Conservation (phyloP, 2,888 invertebrate genomes). For the Galeruca laticollis region DNA sequence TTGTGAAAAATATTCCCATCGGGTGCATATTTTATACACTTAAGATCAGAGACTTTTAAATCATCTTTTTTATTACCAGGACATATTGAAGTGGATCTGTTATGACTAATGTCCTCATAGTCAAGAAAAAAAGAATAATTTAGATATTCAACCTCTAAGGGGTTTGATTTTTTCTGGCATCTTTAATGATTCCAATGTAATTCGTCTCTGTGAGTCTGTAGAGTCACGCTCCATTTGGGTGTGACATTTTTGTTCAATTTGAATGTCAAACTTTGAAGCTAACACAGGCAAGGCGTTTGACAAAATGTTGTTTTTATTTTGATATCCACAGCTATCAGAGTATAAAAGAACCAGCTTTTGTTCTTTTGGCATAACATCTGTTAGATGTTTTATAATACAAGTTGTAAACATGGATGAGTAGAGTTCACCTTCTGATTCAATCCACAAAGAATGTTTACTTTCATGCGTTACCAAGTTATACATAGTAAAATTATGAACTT, state of each 20-base stretch:
- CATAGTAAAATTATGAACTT: conserved; percentile 55
- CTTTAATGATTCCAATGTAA: conserved; percentile 29
- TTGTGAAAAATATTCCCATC: conserved; percentile 28
- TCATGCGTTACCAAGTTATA: conserved; percentile 48
- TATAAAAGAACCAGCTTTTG: conserved; percentile 27
- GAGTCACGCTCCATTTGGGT: conserved; percentile 32
- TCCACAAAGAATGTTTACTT: conserved; percentile 41
- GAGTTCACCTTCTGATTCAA: conserved; percentile 37
- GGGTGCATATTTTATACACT: conserved; percentile 30
- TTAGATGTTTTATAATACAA: conserved; percentile 34
- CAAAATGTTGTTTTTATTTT: conserved; percentile 37
- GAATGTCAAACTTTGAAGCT: conserved; percentile 26
- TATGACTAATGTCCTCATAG: conserved; percentile 28
- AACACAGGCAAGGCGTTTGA: conserved; percentile 34
- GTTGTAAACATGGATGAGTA: conserved; percentile 24
- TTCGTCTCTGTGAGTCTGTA: conserved; percentile 27
- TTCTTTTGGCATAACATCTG: conserved; percentile 12
- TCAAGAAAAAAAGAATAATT: conserved; percentile 38
- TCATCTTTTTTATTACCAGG: conserved; percentile 26
- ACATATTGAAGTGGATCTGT: conserved; percentile 33
- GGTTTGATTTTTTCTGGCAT: conserved; percentile 35
- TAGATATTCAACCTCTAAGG: conserved; percentile 36
- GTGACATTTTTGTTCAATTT: conserved; percentile 38
- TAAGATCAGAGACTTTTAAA: conserved; percentile 26
- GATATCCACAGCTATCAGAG: conserved; percentile 39